A percentile compares a stretch with the other conserved stretches of the same genome.
Evolutionary conservation across 2,888 invertebrate species (phyloP).

Genomic region (Epinotia bilunana): DNA sequence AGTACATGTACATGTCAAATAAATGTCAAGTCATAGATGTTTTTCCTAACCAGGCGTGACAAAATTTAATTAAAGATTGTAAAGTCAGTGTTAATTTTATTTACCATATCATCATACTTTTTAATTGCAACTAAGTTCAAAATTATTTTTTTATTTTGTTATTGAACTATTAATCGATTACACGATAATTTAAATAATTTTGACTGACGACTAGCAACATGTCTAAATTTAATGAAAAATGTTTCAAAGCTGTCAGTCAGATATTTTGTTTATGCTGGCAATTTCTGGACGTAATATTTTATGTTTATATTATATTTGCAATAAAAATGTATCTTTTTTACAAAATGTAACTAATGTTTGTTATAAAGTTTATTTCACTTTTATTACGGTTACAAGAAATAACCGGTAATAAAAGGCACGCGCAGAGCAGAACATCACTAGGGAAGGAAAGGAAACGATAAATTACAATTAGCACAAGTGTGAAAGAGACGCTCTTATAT

Average conservation of each 20-base stretch:
- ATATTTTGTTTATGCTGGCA: constrained; percentile 6
- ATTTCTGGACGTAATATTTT: neutral
- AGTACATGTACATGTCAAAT: constrained; percentile 14
- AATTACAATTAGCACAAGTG: constrained; percentile 44
- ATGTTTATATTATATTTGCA: neutral
- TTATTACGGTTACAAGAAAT: neutral
- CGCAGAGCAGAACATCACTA: constrained; percentile 32
- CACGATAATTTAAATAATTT: neutral
- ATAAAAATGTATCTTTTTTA: neutral
- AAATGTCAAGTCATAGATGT: constrained; percentile 22
- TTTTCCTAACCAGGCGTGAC: constrained; percentile 11
- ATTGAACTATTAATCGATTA: too few relatives aligned
- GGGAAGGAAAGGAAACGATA: constrained; percentile 43
- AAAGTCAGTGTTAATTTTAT: too few relatives aligned
- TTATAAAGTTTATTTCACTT: neutral
- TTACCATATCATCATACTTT: too few relatives aligned
- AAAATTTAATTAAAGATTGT: neutral
- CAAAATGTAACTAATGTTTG: neutral
- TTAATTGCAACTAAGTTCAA: too few relatives aligned
- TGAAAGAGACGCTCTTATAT: constrained; percentile 40
- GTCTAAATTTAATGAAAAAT: neutral
- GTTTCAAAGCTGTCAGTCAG: constrained; percentile 12
- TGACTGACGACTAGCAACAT: too few relatives aligned
- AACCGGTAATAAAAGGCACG: constrained; percentile 40
- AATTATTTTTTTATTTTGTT: too few relatives aligned